These are phyloP conservation scores for Spea hammondii DNA, from an alignment of 2,797 vertebrate species.

Conservation along the genomic window DNA sequence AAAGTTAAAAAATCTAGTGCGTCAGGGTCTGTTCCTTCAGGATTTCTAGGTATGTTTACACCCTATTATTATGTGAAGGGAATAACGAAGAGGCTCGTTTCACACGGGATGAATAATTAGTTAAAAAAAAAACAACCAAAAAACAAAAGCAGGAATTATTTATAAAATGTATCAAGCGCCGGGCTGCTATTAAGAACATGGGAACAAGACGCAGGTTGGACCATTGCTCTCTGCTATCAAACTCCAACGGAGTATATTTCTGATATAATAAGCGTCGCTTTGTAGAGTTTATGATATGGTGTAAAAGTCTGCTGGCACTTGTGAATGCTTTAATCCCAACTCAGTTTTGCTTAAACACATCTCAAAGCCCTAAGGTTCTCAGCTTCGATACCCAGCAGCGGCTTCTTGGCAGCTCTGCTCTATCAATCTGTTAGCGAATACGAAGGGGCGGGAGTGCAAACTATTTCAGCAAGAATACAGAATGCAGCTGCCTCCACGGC, in stretches of 20 bases:
- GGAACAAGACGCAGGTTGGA: not conserved
- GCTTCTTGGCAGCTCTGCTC: conserved; percentile 32
- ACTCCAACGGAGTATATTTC: not conserved
- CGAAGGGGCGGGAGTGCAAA: conserved; percentile 18
- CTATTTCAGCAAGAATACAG: conserved; percentile 32
- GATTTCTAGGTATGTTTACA: no score
- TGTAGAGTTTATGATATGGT: conserved; percentile 5
- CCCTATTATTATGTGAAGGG: no score
- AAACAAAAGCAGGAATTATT: no score
- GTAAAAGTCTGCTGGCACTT: conserved; percentile 6
- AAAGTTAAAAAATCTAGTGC: no score
- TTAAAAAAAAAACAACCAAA: no score
- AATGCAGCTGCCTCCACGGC: conserved; percentile 36
- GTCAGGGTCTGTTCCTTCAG: no score
- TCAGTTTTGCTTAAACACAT: conserved; percentile 26
- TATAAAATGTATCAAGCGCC: no score
- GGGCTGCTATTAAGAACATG: no score
- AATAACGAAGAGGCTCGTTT: no score
- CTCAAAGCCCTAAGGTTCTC: conserved; percentile 32
- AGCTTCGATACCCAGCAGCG: conserved; percentile 21
- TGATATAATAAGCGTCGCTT: conserved; percentile 1
- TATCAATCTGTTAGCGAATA: conserved; percentile 9
- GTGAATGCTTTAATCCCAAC: conserved; percentile 11
- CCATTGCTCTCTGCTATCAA: not conserved
- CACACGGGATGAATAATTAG: no score